Evolutionary conservation across 2,888 invertebrate genomes (phyloP), one percentile per base, ranked within the genome.

Genomic region (Trissolcus japonicus): DNA sequence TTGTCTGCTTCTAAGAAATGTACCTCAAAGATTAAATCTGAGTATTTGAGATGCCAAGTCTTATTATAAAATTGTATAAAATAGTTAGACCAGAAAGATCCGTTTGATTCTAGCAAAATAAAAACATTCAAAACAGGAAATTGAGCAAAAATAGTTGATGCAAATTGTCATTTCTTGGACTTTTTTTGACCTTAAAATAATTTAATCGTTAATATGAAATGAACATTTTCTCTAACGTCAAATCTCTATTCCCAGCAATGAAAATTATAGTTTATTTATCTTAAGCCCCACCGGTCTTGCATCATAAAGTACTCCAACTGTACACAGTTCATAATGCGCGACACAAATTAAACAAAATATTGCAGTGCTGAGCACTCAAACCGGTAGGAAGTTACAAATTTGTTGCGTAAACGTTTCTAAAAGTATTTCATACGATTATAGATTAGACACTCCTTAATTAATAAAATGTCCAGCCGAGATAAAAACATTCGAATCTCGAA

Each of bases 281-380:
- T 61, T 46, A 55, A 50, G 40, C 61, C 54, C 61, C 55, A 69
- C 46, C 50, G 25, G 53, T 50, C 35, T 35, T 35, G 61, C 50
- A 61, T 61, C 68, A 69, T 69, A 55, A 69, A 69, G 53, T 61
- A 61, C 48, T 53, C 21, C 19, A 67, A 53, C 29, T 46, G 46
- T 54, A 40, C 19, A 25, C 53, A 61, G 61, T 61, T 69, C 55
- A 35, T 69, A 61, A 61, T 40, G 50, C 17, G 29, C 41, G 61
- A 69, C 68, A 55, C 61, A 55, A 69, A 69, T 69, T 61, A 61
- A 14, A 61, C 48, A 55, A 69, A 61, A 69, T 69, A 69, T 21
- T 35, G 55, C 61, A 6, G 60, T 55, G 16, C 60, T 61, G 61
- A 61, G 55, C 55, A 40, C n/a, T 17, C n/a, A 25, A 46, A 40